These are phyloP conservation scores for Aspidapion aeneum DNA, from an alignment of 2,888 invertebrate genomes.

Conservation along the genomic window DNA sequence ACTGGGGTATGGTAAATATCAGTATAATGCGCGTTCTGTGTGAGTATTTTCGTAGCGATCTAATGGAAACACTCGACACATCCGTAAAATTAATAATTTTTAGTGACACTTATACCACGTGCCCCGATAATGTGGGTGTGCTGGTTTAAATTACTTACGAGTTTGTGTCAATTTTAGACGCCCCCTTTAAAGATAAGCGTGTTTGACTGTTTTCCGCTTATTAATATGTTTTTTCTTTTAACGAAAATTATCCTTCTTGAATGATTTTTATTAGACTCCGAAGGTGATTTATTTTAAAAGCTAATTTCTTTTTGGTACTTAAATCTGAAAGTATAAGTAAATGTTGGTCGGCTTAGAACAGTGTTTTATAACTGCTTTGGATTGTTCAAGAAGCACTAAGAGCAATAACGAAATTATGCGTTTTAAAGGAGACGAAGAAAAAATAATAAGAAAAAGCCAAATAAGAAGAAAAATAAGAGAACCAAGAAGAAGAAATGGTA, in stretches of 20 bases:
- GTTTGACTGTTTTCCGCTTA: neutral
- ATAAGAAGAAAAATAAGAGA: no score
- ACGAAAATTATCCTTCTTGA: neutral
- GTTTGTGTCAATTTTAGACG: slow-evolving; percentile 34
- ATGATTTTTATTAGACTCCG: neutral
- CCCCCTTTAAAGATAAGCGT: slow-evolving; percentile 25
- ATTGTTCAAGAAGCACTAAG: no score
- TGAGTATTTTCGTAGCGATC: slow-evolving; percentile 40
- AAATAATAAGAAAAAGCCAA: no score
- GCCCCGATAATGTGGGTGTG: slow-evolving; percentile 40
- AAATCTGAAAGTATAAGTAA: no score
- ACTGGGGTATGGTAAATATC: slow-evolving; percentile 23
- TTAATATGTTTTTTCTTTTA: neutral
- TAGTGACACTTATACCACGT: slow-evolving; percentile 43
- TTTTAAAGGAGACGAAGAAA: no score
- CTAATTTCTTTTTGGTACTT: no score
- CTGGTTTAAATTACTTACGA: slow-evolving; percentile 37
- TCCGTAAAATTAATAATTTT: slow-evolving; percentile 39
- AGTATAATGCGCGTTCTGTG: slow-evolving; percentile 12
- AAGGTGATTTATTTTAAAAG: no score
- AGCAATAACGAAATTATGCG: no score
- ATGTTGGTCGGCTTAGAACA: no score
- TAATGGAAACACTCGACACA: slow-evolving; percentile 47
- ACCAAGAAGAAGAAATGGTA: no score
- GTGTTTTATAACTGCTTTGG: no score